A percentile compares a stretch with the other conserved stretches of the same genome.
Conservation (phyloP, 1,140 invertebrate genomes). For the Aphaenogaster floridana region DNA sequence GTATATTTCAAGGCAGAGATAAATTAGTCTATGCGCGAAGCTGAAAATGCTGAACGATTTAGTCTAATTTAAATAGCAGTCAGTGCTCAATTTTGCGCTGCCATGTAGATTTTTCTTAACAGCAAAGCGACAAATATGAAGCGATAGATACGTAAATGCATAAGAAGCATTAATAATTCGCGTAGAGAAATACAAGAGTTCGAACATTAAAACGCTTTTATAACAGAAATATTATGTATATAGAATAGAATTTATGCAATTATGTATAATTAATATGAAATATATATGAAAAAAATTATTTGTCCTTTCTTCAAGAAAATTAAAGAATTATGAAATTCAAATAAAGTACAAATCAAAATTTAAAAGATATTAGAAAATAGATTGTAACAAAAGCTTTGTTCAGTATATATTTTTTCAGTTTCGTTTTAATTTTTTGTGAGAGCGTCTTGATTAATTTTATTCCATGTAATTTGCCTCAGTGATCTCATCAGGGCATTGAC, state of each 20-base stretch:
- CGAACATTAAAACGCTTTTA: not conserved
- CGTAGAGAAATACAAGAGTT: not conserved
- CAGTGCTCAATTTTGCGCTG: slow-evolving; percentile 8
- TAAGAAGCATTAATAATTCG: slow-evolving; percentile 52
- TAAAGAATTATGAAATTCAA: not conserved
- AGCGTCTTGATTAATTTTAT: slow-evolving; percentile 1
- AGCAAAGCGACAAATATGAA: slow-evolving; percentile 26
- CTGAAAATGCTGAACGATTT: slow-evolving; percentile 1
- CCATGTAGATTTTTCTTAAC: not conserved
- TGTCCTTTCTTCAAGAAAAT: not conserved
- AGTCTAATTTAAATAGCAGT: slow-evolving; percentile 17
- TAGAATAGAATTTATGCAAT: not conserved
- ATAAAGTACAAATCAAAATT: not conserved
- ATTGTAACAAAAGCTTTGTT: not conserved
- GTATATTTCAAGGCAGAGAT: slow-evolving; percentile 33
- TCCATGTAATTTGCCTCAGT: slow-evolving; percentile 9
- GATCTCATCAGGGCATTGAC: slow-evolving; percentile 55
- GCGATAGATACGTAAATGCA: not conserved
- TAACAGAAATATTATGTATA: not conserved
- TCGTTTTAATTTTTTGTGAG: not conserved
- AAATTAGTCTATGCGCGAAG: slow-evolving; percentile 51
- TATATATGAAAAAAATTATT: not conserved
- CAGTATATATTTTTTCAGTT: not conserved
- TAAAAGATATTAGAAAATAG: not conserved
- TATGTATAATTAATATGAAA: slow-evolving; percentile 13